Conservation (phyloP, 2,888 invertebrate genomes). For the Lasioglossum calceatum region DNA sequence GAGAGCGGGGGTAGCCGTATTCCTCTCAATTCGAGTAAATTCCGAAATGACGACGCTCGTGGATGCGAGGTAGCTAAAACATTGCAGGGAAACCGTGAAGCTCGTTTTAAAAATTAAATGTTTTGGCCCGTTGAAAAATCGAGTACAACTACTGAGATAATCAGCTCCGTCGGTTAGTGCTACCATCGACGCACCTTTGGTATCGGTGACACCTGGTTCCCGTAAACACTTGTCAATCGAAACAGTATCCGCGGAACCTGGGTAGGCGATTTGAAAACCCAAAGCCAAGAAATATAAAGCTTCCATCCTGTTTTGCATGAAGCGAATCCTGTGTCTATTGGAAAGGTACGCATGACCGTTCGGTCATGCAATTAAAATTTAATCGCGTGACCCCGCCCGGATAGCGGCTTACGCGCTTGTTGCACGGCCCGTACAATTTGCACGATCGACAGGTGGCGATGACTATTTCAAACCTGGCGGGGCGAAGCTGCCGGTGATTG, state of each 20-base stretch:
- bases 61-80: too few species aligned
- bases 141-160: background rate
- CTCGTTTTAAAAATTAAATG: background rate
- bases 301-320: background rate
- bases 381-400: constrained; percentile 28
- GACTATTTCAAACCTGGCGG: constrained; percentile 62
- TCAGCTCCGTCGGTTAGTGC: background rate
- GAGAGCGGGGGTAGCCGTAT: too few species aligned
- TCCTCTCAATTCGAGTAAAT: too few species aligned
- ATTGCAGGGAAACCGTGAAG: background rate
- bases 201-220: background rate
- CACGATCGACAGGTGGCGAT: constrained; percentile 71
- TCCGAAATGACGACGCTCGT: too few species aligned
- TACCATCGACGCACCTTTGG: background rate
- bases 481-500: constrained; percentile 56
- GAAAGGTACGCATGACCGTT: background rate
- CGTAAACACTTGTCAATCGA: background rate
- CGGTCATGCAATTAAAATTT: constrained; percentile 47
- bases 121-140: background rate
- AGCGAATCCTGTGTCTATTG: background rate
- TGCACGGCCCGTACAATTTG: constrained; percentile 59
- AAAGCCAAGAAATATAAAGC: background rate
- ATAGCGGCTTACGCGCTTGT: constrained; percentile 40
- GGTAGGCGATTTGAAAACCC: background rate
- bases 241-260: background rate